phyloP scores from a whole-genome alignment of 2,797 vertebrate genomes.

The Neosilurus mollespiculum region DNA sequence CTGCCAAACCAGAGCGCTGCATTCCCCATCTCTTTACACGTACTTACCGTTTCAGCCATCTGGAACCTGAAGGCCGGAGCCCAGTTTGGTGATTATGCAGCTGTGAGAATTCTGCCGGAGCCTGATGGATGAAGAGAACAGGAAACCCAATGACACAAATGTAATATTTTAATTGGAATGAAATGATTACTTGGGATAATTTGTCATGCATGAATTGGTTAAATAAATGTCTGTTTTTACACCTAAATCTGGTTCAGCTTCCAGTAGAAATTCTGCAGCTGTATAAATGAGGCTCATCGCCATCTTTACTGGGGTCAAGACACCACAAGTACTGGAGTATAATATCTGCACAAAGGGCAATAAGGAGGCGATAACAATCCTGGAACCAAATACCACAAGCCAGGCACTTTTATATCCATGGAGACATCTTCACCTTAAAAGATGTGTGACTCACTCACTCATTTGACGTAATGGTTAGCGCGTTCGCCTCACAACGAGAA shows the following conservation, averaged over 20 bases:
- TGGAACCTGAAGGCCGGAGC: slow-evolving; percentile 10
- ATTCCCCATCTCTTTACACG: slow-evolving; percentile 17
- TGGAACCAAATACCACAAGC: neutral
- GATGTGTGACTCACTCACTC: no score
- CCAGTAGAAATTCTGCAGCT: neutral
- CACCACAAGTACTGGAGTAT: neutral
- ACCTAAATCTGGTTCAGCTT: neutral
- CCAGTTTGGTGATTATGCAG: slow-evolving; percentile 20
- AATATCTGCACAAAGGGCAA: neutral
- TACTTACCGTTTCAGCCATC: slow-evolving; percentile 3
- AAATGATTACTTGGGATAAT: slow-evolving; percentile 17
- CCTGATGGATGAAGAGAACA: slow-evolving; percentile 18
- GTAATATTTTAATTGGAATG: slow-evolving; percentile 28
- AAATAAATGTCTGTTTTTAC: slow-evolving; percentile 7
- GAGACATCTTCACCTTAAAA: neutral
- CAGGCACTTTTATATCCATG: neutral
- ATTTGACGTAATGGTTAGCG: no score
- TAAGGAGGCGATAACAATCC: neutral
- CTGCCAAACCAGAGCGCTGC: slow-evolving; percentile 31
- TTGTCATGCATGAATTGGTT: neutral
- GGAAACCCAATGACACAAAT: slow-evolving; percentile 5
- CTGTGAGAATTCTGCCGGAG: slow-evolving; percentile 22
- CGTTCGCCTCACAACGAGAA: no score
- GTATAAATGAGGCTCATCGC: neutral
- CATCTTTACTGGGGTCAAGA: neutral